Base-by-base conservation (phyloP, 2,797 vertebrate species). In the Notoglanidium macrostoma region DNA sequence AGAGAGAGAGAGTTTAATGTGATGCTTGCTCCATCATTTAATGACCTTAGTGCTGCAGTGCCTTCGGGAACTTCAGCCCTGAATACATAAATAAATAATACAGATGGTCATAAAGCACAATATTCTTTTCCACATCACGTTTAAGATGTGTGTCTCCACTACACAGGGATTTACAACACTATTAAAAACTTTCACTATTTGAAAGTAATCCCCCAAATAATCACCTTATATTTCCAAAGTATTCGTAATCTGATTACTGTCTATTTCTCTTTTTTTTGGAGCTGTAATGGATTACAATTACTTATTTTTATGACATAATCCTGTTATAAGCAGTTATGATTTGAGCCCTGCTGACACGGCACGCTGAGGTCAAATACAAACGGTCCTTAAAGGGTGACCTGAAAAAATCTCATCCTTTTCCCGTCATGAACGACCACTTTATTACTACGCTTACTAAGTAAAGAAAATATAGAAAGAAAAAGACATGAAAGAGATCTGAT, bases 281-380 rank as follows among this genome's bases (percentile, higher is more conserved):
- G 14, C 61, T 51, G 23, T 29, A 83, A 83, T 83, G 63, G 81
- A 68, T 72, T 72, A 82, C 3, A 74, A 54, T 63, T 65, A 77
- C 84, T 76, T 63, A 85, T 55, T 35, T 59, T 51, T 63, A 59
- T 57, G 55, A 77, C 72, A 77, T 77, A 77, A 74, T 76, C 84
- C 55, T 44, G 44, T 77, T 83, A 51, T 49, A 65, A 65, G 83
- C 70, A 77, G 40, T 67, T 68, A 8, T 46, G 55, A 81, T 17
- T 81, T 40, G 32, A 83, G 61, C 29, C 44, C 81, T 68, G 63
- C 81, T 83, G 81, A 83, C 61, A 32, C 9, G n/a, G 63, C 81
- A 67, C 10, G 10, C 46, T 26, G 46, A 83, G 61, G 26, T 67
- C 61, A 83, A 54, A 82, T 6, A 78, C 76, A 19, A 11, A 17